Percentiles rank a stretch among this genome's conserved stretches.
These are phyloP conservation scores for Pholis gunnellus DNA, from an alignment of 2,113 vertebrate species.

Conservation along the genomic window DNA sequence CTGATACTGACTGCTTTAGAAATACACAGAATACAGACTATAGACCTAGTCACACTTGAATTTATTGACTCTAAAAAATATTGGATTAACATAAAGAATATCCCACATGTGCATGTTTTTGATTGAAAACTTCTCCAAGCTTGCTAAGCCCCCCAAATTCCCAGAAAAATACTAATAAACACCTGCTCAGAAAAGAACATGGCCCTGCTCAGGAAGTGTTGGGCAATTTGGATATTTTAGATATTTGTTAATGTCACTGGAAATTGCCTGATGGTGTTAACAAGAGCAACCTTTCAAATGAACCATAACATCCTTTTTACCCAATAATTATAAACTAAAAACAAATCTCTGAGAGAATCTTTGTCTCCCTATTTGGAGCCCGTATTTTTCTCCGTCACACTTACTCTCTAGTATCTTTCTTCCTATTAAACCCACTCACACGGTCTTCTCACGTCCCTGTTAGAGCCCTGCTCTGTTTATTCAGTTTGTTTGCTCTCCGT, in stretches of 20 bases:
- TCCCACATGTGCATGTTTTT: neutral
- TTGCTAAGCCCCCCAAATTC: neutral
- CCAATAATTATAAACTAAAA: neutral
- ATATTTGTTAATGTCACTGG: neutral
- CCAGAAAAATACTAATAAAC: neutral
- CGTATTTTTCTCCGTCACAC: neutral
- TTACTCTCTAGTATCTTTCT: conserved; percentile 1
- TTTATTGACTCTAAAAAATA: neutral
- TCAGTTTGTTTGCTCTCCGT: conserved; percentile 41
- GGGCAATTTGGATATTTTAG: neutral
- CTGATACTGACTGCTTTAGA: neutral
- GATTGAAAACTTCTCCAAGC: neutral
- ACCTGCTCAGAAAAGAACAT: neutral
- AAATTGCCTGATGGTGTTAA: neutral
- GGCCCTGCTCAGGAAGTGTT: neutral
- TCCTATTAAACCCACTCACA: neutral
- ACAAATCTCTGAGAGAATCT: neutral
- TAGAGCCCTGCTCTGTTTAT: conserved; percentile 45
- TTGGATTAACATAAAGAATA: neutral
- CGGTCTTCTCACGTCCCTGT: conserved; percentile 36
- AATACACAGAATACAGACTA: neutral
- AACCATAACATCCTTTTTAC: neutral
- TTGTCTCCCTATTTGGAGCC: neutral
- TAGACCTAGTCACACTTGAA: neutral
- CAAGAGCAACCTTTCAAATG: neutral